Base-by-base conservation (phyloP, 2,888 invertebrate species). In the Alentia gelatinosa region DNA sequence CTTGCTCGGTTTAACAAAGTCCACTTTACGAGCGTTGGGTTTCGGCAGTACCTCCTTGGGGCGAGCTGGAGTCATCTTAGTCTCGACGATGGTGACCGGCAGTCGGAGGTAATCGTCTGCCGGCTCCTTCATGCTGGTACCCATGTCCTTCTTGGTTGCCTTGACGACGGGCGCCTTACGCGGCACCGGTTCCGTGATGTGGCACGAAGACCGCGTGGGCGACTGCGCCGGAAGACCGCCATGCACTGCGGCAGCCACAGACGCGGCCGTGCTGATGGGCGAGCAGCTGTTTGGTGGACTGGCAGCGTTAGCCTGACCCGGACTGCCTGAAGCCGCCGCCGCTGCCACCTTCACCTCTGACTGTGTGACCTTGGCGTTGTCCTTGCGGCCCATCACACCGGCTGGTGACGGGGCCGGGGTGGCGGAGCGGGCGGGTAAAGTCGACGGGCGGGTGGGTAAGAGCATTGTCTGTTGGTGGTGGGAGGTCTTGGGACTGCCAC, bases 81-180 rank as follows among this genome's bases (percentile, higher is more conserved):
- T 86, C 35, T 86, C 86, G 4, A 86, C 86, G 35, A 86, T 35
- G 33, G 42, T 40, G 15, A 86, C 86, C 26, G 86, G 86, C 7
- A 86, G 35, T 9, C 86, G 42, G 79, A 37, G 39, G 47, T 19
- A 50, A 7, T 86, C 86, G n/a, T 86, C 86, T 0, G 42, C 86
- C 1, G 86, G 50, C 30, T 86, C 86, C 86, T 86, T 86, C 86
- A 86, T 86, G 26, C 86, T 86, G 3, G 86, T 86, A 5, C 86
- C 86, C 86, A 86, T 86, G 86, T 86, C 86, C 50, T 86, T 86
- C 86, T 86, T 86, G 42, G 42, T 86, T 39, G 79, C 79, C 35
- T 86, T 86, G 26, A 86, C 86, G 19, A 47, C 86, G 12, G 86
- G 40, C 30, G 30, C 86, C 33, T 86, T 86, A 12, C 86, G 42